phyloP scores from a whole-genome alignment of 1,140 invertebrate species.

The Habropoda laboriosa region DNA sequence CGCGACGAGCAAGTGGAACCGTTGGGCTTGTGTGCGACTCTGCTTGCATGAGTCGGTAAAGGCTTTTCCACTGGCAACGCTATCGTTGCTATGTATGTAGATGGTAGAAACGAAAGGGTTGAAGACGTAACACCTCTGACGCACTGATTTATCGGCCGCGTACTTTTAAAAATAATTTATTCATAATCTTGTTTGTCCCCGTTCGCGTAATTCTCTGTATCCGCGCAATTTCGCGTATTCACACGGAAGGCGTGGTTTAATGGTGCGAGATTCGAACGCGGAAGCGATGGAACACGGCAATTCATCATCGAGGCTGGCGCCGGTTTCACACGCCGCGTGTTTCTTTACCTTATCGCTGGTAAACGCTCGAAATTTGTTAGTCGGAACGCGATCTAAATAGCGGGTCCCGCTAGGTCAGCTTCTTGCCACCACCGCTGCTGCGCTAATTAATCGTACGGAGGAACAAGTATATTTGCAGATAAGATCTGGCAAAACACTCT shows the following conservation, averaged over 20 bases:
- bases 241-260: neutral
- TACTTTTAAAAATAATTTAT: too few relatives aligned
- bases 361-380: slow-evolving; percentile 31
- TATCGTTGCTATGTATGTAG: too few relatives aligned
- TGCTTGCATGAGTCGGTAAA: too few relatives aligned
- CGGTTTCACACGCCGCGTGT: slow-evolving; percentile 1
- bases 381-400: slow-evolving; percentile 24
- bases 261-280: neutral
- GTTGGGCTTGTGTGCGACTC: neutral
- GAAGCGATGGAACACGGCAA: neutral
- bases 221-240: neutral
- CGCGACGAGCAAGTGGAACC: slow-evolving; percentile 14
- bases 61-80: too few relatives aligned
- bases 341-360: slow-evolving; percentile 24
- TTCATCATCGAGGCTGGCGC: slow-evolving; percentile 15
- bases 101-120: too few relatives aligned
- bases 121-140: too few relatives aligned
- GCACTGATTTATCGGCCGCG: too few relatives aligned
- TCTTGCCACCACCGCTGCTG: neutral
- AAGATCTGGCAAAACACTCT: slow-evolving; percentile 27
- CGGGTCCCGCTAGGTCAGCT: slow-evolving; percentile 3
- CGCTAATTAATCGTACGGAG: slow-evolving; percentile 23
- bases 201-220: too few relatives aligned
- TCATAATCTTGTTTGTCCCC: too few relatives aligned
- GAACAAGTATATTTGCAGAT: slow-evolving; percentile 28